Evolutionary conservation across 2,113 vertebrate genomes (phyloP).

Genomic region (Ursus arctos): DNA sequence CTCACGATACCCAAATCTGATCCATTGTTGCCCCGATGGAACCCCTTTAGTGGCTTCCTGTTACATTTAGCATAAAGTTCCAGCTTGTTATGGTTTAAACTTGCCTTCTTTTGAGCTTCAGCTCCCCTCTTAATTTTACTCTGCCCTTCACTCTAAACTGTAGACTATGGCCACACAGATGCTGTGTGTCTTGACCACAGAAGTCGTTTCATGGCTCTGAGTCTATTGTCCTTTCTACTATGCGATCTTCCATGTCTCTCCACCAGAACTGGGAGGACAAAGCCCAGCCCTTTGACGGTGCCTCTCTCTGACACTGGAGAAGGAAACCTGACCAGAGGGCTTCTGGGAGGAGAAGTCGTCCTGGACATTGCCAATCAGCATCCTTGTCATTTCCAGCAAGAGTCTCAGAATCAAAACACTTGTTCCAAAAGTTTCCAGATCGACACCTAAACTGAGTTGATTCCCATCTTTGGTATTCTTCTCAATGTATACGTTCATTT

Average conservation of each 20-base stretch:
- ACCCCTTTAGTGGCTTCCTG: background rate
- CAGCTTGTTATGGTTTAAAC: no score
- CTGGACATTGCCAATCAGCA: background rate
- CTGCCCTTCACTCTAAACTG: background rate
- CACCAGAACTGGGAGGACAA: background rate
- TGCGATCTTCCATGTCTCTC: rapidly evolving
- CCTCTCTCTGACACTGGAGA: no score
- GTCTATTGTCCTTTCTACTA: background rate
- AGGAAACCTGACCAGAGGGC: background rate
- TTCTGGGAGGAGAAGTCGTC: background rate
- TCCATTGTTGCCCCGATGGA: rapidly evolving
- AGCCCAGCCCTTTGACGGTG: background rate
- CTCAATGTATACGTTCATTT: background rate
- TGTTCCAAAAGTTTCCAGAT: background rate
- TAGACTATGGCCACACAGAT: background rate
- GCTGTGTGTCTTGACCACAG: background rate
- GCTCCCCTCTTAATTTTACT: background rate
- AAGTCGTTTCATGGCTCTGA: background rate
- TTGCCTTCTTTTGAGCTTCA: background rate
- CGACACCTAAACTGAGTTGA: background rate
- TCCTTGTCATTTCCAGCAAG: background rate
- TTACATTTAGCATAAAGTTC: rapidly evolving
- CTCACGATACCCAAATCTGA: background rate
- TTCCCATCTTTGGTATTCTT: background rate
- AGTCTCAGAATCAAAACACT: background rate